A percentile compares a stretch with the other conserved stretches of the same genome.
These are phyloP conservation scores for Orchesella flavescens DNA, from an alignment of 2,888 invertebrate species.

Conservation along the genomic window DNA sequence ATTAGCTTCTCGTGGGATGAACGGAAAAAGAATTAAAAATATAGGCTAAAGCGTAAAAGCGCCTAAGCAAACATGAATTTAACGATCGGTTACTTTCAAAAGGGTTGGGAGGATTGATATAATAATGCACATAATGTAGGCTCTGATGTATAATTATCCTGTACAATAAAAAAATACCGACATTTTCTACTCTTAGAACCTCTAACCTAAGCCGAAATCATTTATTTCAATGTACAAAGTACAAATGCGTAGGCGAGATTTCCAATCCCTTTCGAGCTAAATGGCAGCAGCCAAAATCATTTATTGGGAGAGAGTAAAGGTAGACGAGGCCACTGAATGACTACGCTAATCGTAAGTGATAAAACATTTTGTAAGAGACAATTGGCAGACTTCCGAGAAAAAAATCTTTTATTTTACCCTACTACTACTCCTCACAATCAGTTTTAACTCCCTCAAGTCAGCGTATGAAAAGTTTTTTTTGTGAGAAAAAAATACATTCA, in stretches of 20 bases:
- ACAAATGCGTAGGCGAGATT: too few species aligned
- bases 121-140: too few species aligned
- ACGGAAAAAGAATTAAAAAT: not conserved
- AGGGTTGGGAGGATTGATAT: too few species aligned
- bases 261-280: too few species aligned
- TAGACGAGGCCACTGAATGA: too few species aligned
- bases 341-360: conserved; percentile 1
- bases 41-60: not conserved
- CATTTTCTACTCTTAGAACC: too few species aligned
- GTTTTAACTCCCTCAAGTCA: conserved; percentile 1
- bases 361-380: not conserved
- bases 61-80: too few species aligned
- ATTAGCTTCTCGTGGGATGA: conserved; percentile 52
- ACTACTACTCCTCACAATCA: not conserved
- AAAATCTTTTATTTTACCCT: not conserved
- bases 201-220: too few species aligned
- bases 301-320: too few species aligned
- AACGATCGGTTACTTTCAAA: too few species aligned
- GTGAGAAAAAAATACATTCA: not conserved
- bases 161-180: conserved; percentile 13
- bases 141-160: conserved; percentile 24
- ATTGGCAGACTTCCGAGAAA: conserved; percentile 54
- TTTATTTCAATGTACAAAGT: too few species aligned
- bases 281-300: too few species aligned
- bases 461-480: not conserved